phyloP scores from a whole-genome alignment of 2,888 invertebrate genomes.

The Cetonia aurata region DNA sequence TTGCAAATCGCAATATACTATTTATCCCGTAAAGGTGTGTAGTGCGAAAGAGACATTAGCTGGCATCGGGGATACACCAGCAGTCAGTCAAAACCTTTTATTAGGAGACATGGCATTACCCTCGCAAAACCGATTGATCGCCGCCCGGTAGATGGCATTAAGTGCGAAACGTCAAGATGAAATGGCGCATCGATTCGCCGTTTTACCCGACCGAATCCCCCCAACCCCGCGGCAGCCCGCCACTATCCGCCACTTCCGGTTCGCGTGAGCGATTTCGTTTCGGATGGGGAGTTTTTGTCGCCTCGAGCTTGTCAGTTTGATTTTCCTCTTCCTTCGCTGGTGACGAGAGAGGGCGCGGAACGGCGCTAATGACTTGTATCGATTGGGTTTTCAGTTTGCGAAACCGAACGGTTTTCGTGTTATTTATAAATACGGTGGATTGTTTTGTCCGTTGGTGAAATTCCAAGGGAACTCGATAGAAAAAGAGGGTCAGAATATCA shows the following conservation, averaged over 20 bases:
- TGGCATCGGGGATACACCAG: too few relatives aligned
- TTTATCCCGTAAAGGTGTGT: background rate
- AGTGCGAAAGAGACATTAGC: slow-evolving; percentile 20
- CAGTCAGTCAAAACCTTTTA: slow-evolving; percentile 35
- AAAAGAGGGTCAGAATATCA: background rate
- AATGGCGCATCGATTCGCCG: slow-evolving; percentile 32
- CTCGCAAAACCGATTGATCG: slow-evolving; percentile 29
- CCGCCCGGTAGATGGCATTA: slow-evolving; percentile 32
- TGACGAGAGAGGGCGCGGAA: too few relatives aligned
- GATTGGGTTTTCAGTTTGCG: slow-evolving; percentile 32
- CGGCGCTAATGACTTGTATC: slow-evolving; percentile 36
- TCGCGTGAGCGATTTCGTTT: slow-evolving; percentile 35
- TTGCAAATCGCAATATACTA: slow-evolving; percentile 20
- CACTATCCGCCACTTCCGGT: slow-evolving; percentile 33
- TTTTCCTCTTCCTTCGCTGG: slow-evolving; percentile 30
- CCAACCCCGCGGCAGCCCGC: background rate
- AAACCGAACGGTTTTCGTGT: background rate
- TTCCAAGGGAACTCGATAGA: background rate
- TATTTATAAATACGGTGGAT: too few relatives aligned
- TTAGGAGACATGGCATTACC: slow-evolving; percentile 26
- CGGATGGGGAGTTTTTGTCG: slow-evolving; percentile 32
- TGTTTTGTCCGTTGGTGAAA: background rate
- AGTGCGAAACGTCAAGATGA: slow-evolving; percentile 38
- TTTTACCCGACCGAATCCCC: too few relatives aligned
- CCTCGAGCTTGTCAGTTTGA: slow-evolving; percentile 38